Evolutionary conservation across 2,113 vertebrate species (phyloP), one percentile per base, ranked within the genome.

Genomic region (Argyrosomus japonicus): DNA sequence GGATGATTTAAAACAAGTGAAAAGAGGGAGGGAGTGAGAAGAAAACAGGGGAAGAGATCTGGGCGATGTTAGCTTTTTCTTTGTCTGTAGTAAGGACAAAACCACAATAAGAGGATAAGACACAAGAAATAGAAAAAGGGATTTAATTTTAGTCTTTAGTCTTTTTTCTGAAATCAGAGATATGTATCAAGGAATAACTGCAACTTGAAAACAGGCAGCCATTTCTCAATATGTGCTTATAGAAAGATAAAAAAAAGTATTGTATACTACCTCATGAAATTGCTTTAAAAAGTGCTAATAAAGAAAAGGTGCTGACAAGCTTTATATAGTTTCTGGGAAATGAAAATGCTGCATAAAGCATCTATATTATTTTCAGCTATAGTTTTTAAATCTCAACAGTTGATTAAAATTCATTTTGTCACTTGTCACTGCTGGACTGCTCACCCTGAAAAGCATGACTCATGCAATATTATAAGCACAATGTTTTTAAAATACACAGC

Each of bases 1-100:
- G 76, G 70, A 78, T 90, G 70, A 78, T 90, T 87, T 64, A 73
- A 91, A 84, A 73, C 57, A 71, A 86, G 51, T 47, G 62, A 83
- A 86, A 81, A 77, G 51, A 82, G 58, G 72, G 64, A 73, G 40
- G 17, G 54, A 53, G 69, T 53, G 23, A 71, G 53, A 77, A 57
- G 18, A 54, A 74, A 77, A 75, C 29, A 17, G n/a, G 21, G 69
- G 2, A 45, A 27, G 58, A 64, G 62, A 68, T 79, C 65, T 79
- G 70, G 58, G 73, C n/a, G 36, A 54, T 64, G 51, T 79, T 82
- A 82, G 69, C 50, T 58, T 14, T 32, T 51, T 11, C n/a, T 86
- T 84, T 69, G 12, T 25, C 79, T 71, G 32, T 72, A 23, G 8
- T 19, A 27, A 72, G 25, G 62, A 87, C 54, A 81, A 72, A 81